Base-by-base conservation (phyloP, 1,140 invertebrate genomes). In the Calliphora vicina region DNA sequence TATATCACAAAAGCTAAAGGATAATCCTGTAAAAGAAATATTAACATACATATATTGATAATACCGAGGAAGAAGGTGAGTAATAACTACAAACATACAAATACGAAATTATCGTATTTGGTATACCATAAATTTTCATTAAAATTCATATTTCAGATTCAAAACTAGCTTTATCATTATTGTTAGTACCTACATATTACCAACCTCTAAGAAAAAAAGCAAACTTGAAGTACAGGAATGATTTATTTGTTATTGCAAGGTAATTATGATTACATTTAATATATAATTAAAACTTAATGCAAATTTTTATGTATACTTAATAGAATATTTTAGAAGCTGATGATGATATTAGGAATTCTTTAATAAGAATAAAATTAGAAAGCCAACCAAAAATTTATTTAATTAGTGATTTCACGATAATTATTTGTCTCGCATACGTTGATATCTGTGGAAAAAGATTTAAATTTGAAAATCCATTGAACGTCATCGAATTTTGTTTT, bases 231-330 rank as follows among this genome's bases (percentile, higher is more conserved):
- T 23, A 8, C n/a, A 20, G 61, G 61, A 67, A 20, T 67, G 13
- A 67, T 67, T 67, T 23, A 67, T 67, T 67, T 67, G 20, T 67
- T 67, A 67, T n/a, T 67, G 61, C 61, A 67, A 67, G 61, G 61
- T 67, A 57, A 20, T 57, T 20, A 57, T 5, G n/a, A 57, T 57
- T 17, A 5, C 10, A 57, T 57, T 57, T 57, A 17, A 57, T 2
- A 17, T 17, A 17, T 45, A 9, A 45, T 9, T 45, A 45, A 45
- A 15, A 45, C 8, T 15, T 9, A 45, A 45, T 8, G 8, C 43
- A 45, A 45, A 9, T 45, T 45, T 45, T 45, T 45, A 9, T 9
- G 43, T 45, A 45, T 45, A 17, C 13, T n/a, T 15, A 4, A 61
- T 15, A 61, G 50, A 61, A 61, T 61, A 61, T 61, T 61, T 15